These are phyloP conservation scores for Hymenochirus boettgeri DNA, from an alignment of 2,113 vertebrate genomes.

Conservation along the genomic window DNA sequence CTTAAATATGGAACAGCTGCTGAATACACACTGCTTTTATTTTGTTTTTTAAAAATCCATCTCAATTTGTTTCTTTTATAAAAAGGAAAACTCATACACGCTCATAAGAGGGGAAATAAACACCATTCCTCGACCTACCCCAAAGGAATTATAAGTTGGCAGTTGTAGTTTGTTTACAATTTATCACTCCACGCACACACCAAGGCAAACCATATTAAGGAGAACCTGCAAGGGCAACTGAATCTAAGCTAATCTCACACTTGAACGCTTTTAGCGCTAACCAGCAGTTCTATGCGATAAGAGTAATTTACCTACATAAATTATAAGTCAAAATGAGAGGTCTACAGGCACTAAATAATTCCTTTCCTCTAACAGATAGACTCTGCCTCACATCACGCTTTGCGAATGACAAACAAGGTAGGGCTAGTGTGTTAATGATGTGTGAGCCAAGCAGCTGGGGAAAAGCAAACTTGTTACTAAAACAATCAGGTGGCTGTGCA, in stretches of 20 bases:
- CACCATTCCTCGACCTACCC: background rate
- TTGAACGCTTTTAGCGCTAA: slow-evolving; percentile 46
- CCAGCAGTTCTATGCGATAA: slow-evolving; percentile 37
- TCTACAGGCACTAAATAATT: slow-evolving; percentile 47
- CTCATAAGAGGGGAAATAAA: background rate
- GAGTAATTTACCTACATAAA: slow-evolving; percentile 48
- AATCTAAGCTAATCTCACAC: slow-evolving; percentile 49
- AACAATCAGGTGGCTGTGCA: slow-evolving; percentile 1
- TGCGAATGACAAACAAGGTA: slow-evolving; percentile 9
- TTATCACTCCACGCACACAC: slow-evolving; percentile 5
- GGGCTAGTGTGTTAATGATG: slow-evolving; percentile 15
- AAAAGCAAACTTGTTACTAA: slow-evolving; percentile 1
- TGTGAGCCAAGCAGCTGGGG: slow-evolving; percentile 20
- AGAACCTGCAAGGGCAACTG: slow-evolving; percentile 35
- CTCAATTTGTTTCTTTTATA: no score
- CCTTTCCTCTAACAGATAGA: slow-evolving; percentile 19
- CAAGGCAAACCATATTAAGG: slow-evolving; percentile 13
- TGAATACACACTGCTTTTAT: no score
- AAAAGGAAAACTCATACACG: background rate
- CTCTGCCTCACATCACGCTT: slow-evolving; percentile 12
- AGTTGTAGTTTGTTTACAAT: background rate
- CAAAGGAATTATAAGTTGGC: background rate
- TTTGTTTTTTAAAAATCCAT: no score
- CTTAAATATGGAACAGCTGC: no score
- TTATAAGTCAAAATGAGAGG: slow-evolving; percentile 45